Base-by-base conservation (phyloP, 2,888 invertebrate species). In the Crepidodera aurea region DNA sequence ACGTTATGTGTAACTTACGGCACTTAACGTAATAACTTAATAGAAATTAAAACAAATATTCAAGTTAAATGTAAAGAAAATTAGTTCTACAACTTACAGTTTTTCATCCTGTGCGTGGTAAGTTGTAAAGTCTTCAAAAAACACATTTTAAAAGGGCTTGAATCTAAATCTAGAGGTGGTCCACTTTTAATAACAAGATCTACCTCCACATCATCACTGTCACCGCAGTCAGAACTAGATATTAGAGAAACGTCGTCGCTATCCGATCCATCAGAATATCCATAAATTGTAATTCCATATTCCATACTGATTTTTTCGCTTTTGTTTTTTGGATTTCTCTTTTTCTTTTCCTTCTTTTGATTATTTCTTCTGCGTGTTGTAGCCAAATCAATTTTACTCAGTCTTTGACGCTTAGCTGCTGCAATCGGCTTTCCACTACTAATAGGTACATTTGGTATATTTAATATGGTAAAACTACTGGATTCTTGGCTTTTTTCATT, bases 111-210 rank as follows among this genome's bases (percentile, higher is more conserved):
- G 57, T 83, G 83, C n/a, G 90, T 87, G 5, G 87, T 88, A 61
- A 90, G 79, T 51, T 84, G 86, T 66, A 90, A 86, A 68, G 84
- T 82, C 19, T 86, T 83, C 54, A 90, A 81, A 76, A 90, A 90
- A 12, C 85, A 81, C 12, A 85, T 76, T 75, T 90, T 86, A 48
- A 83, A 81, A 25, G 83, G 80, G 10, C 81, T 80, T 57, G 81
- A 78, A 66, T 84, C 83, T 13, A 82, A 76, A 66, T 83, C 82
- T n/a, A 81, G 78, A 5, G 84, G 84, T 60, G 82, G 83, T 59
- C 82, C 85, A 66, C 85, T 84, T 44, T 85, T 86, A 18, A 89
- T 85, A 78, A 82, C 82, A n/a, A 83, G 72, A 69, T 81, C 79
- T 12, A 75, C 51, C 7, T 69, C 68, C 10, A 83, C 78, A 57